A percentile compares a stretch with the other conserved stretches of the same genome.
These are phyloP conservation scores for Malurus splendens DNA, from an alignment of 2,797 vertebrate genomes.

Conservation along the genomic window DNA sequence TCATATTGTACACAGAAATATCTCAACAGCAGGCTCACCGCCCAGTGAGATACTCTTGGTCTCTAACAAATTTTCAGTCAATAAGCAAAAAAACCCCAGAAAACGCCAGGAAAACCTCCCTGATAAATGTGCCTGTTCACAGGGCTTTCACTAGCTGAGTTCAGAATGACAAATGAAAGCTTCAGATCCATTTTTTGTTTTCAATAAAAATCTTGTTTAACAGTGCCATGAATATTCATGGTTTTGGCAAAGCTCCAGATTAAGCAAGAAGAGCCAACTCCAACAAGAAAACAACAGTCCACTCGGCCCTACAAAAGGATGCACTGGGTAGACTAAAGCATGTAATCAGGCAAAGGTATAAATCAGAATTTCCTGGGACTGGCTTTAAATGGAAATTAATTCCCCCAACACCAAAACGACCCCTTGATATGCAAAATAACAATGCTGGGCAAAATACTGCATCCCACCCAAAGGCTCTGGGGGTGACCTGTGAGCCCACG, in stretches of 20 bases:
- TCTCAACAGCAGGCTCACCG: neutral
- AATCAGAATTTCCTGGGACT: neutral
- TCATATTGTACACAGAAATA: neutral
- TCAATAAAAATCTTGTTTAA: constrained; percentile 66
- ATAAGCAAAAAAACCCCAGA: neutral
- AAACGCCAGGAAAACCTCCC: neutral
- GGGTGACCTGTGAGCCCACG: neutral
- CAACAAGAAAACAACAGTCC: constrained; percentile 3
- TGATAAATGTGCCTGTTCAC: neutral
- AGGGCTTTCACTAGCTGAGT: constrained; percentile 7
- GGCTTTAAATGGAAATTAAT: neutral
- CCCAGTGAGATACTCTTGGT: neutral
- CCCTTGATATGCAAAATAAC: neutral
- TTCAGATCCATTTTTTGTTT: constrained; percentile 54
- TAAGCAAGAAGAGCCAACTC: constrained; percentile 16
- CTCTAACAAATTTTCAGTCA: neutral
- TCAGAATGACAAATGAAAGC: constrained; percentile 37
- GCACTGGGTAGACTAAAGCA: neutral
- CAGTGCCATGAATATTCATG: constrained; percentile 59
- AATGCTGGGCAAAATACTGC: neutral
- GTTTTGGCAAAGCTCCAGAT: constrained; percentile 22
- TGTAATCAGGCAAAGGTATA: neutral
- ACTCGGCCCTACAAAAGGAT: constrained; percentile 19
- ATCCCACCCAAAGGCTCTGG: neutral
- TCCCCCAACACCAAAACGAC: neutral